Evolutionary conservation across 2,888 invertebrate genomes (phyloP), one percentile per base, ranked within the genome.

Genomic region (Pyrocoelia pectoralis): DNA sequence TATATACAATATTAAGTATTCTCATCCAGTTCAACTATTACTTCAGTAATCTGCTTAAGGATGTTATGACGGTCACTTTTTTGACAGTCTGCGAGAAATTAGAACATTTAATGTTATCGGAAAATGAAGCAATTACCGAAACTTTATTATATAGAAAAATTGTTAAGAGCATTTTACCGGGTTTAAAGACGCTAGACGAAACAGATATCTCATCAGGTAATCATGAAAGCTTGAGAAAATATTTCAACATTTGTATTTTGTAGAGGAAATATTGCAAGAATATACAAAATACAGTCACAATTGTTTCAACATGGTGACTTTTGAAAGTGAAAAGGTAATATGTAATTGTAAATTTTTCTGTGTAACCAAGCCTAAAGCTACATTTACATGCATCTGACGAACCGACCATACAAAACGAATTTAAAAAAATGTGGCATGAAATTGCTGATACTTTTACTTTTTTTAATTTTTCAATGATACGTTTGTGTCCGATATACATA

Each of bases 161-260:
- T n/a, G 58, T 72, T n/a, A 68, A 70, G 57, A 52, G 33, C 6
- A 49, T 69, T 67, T 76, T 85, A 12, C 79, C 82, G 2, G 75
- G 77, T 0, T 69, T 85, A 9, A 73, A 76, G 49, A 67, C 78
- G 2, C 75, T 85, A 6, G 84, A 85, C 74, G 82, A 80, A 0
- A 24, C 55, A 41, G 56, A 57, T 52, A 59, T 49, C 12, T 29
- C 17, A 2, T 51, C 17, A 19, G 24, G 14, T 19, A n/a, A n/a
- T n/a, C n/a, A n/a, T n/a, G n/a, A n/a, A 40, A 14, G 29, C n/a
- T n/a, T 4, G 33, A 33, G 33, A n/a, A 33, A 33, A 33, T 8
- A 33, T 33, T 33, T 2, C 33, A 2, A n/a, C n/a, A n/a, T n/a
- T n/a, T n/a, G n/a, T n/a, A n/a, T n/a, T n/a, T n/a, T n/a, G n/a